Base-by-base conservation (phyloP, 1,140 invertebrate species). In the Drosophila bocqueti region DNA sequence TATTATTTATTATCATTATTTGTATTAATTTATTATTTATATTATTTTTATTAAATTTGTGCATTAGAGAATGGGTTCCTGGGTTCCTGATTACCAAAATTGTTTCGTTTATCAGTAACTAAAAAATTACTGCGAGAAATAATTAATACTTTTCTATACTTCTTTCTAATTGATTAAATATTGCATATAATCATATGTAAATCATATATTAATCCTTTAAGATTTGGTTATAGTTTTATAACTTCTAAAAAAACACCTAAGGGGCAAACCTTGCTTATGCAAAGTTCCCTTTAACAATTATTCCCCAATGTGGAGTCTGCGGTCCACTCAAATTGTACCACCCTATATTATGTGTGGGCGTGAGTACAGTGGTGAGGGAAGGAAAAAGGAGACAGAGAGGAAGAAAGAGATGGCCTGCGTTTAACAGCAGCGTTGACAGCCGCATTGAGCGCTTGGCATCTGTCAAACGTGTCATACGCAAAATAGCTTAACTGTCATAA, bases 401-500 rank as follows among this genome's bases (percentile, higher is more conserved):
- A 24, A 18, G 55, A 24, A 36, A 18, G 40, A 34, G 38, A 57
- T 38, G 57, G 64, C 57, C 73, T 81, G 81, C 74, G 83, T 79
- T 87, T 75, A 89, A 87, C 60, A 72, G 47, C 66, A 54, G 62
- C 59, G 84, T 81, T 89, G 84, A 89, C 81, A 89, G 84, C 60
- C 65, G 50, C 73, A 71, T 54, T 64, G 72, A 74, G 60, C 69
- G 78, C 68, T 78, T 65, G 81, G 74, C 85, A 84, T 90, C 84
- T 90, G 84, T 90, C 78, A 89, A 84, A 89, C 85, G 77, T 90
- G 84, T 89, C 85, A 90, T 84, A 89, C 84, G 85, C 85, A 84
- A 90, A 89, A 89, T 89, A 89, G 85, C 85, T 90, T 84, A 90
- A 90, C 85, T 84, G 77, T 84, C 85, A 84, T 89, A 84, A 90